A percentile compares a stretch with the other conserved stretches of the same genome.
These are phyloP conservation scores for Euwallacea fornicatus DNA, from an alignment of 1,140 invertebrate genomes.

Conservation along the genomic window DNA sequence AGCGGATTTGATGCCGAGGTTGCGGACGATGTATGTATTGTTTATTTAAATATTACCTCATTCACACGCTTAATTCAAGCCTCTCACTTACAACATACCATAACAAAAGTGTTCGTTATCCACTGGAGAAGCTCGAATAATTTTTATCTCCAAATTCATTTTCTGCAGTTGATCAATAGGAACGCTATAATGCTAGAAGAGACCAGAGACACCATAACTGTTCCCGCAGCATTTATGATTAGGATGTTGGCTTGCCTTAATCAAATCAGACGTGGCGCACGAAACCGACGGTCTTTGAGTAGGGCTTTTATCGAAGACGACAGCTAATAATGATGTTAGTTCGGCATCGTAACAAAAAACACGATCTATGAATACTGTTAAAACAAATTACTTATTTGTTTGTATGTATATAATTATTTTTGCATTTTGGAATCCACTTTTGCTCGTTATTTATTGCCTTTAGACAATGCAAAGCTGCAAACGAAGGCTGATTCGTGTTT, in stretches of 20 bases:
- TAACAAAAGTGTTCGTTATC: neutral
- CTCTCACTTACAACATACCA: neutral
- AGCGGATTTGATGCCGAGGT: conserved; percentile 66
- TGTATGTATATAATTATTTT: no score
- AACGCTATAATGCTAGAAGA: conserved; percentile 89
- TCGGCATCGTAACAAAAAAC: neutral
- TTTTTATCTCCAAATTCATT: conserved; percentile 40
- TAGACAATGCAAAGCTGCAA: no score
- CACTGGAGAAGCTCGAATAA: neutral
- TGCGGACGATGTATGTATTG: conserved; percentile 67
- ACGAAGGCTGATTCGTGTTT: no score
- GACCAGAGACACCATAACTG: conserved; percentile 86
- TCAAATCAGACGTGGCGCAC: conserved; percentile 65
- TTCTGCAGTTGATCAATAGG: conserved; percentile 70
- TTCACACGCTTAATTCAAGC: no score
- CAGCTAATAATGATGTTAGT: conserved; percentile 9
- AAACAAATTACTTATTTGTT: no score
- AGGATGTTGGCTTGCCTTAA: conserved; percentile 81
- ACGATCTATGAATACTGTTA: no score
- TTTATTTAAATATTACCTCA: neutral
- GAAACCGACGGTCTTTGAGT: conserved; percentile 20
- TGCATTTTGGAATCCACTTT: neutral
- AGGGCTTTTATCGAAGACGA: conserved; percentile 21
- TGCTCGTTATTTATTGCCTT: neutral
- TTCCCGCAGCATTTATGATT: conserved; percentile 87